phyloP scores from a whole-genome alignment of 2,797 vertebrate genomes.

The Enoplosus armatus region DNA sequence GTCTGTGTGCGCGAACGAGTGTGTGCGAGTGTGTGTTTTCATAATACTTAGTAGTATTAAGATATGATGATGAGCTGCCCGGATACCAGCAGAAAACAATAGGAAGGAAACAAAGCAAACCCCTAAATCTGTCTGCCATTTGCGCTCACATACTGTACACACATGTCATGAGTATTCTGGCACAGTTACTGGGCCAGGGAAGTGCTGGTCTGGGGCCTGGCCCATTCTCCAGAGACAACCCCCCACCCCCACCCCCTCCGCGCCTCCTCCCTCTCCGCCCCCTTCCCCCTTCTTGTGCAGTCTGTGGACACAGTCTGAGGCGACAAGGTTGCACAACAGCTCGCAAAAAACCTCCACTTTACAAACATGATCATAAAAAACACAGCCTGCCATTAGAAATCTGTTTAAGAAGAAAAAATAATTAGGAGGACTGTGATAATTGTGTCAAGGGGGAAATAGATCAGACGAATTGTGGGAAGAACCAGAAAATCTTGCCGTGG shows the following conservation, averaged over 20 bases:
- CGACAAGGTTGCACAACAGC: conserved; percentile 81
- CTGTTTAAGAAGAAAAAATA: conserved; percentile 75
- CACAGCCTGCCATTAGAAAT: conserved; percentile 74
- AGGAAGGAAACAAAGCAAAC: conserved; percentile 79
- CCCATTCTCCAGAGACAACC: conserved; percentile 79
- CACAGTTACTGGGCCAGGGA: conserved; percentile 81
- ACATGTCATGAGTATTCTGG: conserved; percentile 82
- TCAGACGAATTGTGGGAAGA: conserved; percentile 79
- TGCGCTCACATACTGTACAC: conserved; percentile 83
- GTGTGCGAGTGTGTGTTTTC: conserved; percentile 44
- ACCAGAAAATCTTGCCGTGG: conserved; percentile 77
- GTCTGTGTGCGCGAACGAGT: conserved; percentile 27
- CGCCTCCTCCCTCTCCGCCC: conserved; percentile 57
- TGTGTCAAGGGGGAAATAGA: conserved; percentile 83
- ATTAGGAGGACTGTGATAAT: conserved; percentile 84
- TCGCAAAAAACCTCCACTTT: conserved; percentile 68
- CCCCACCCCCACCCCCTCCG: conserved; percentile 2
- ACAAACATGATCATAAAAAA: conserved; percentile 70
- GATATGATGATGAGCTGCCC: conserved; percentile 69
- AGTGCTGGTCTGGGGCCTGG: conserved; percentile 86
- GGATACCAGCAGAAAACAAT: conserved; percentile 74
- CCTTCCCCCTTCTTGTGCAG: conserved; percentile 80
- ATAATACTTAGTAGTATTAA: conserved; percentile 60
- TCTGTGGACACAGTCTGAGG: conserved; percentile 81
- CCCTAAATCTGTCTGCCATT: conserved; percentile 86